Percentiles rank a stretch among this genome's conserved stretches.
Evolutionary conservation across 2,888 invertebrate species (phyloP).

Genomic region (Apodemia mormo): DNA sequence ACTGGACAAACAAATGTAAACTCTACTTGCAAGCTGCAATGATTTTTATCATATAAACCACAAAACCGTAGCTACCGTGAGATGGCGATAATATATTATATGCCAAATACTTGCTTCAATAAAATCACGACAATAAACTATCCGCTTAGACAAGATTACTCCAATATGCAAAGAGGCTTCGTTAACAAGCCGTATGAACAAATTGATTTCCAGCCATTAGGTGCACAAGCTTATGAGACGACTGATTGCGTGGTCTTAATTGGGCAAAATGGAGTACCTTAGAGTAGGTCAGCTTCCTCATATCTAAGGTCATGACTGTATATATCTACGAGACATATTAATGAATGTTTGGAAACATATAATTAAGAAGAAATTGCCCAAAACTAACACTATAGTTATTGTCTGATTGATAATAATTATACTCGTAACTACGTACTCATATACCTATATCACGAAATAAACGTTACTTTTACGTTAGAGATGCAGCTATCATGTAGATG

Average conservation of each 20-base stretch:
- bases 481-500: no score
- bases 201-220: constrained; percentile 25
- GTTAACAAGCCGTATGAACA: constrained; percentile 14
- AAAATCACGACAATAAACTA: not conserved
- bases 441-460: no score
- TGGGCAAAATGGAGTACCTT: constrained; percentile 18
- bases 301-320: constrained; percentile 12
- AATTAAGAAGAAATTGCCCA: no score
- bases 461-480: no score
- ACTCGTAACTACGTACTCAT: no score
- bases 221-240: constrained; percentile 13
- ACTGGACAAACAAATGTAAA: no score
- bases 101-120: not conserved
- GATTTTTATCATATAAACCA: not conserved
- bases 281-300: constrained; percentile 22
- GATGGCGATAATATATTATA: not conserved
- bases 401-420: no score
- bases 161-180: constrained; percentile 18
- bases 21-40: no score
- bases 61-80: not conserved
- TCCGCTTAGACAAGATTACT: constrained; percentile 7
- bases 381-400: no score
- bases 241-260: constrained; percentile 22
- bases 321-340: no score
- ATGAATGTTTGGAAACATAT: no score